Evolutionary conservation across 2,797 vertebrate genomes (phyloP).

Genomic region (Dallia pectoralis): DNA sequence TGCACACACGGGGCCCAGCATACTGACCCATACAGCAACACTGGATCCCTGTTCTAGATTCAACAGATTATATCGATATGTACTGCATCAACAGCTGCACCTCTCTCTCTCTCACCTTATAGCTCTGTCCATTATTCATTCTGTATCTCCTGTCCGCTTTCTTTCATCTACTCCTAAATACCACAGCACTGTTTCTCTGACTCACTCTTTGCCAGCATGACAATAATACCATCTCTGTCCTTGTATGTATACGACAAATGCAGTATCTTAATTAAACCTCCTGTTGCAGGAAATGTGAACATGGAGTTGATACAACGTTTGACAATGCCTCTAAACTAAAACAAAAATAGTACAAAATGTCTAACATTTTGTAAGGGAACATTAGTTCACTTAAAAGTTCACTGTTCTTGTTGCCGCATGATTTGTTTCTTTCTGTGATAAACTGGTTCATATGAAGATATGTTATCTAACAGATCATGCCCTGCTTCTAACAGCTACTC

Average conservation of each 20-base stretch:
- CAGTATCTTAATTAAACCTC: too few species aligned
- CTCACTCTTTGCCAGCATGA: background rate
- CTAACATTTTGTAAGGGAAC: too few species aligned
- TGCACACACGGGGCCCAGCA: too few species aligned
- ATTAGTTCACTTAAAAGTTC: too few species aligned
- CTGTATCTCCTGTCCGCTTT: slow-evolving; percentile 36
- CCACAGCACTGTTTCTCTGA: background rate
- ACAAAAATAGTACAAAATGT: too few species aligned
- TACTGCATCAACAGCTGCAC: background rate
- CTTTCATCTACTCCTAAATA: slow-evolving; percentile 43
- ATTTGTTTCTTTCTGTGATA: too few species aligned
- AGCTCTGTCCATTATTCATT: slow-evolving; percentile 1
- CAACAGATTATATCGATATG: background rate
- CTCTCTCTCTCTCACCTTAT: background rate
- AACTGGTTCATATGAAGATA: too few species aligned
- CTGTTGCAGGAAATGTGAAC: too few species aligned
- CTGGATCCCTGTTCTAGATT: background rate
- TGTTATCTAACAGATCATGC: slow-evolving; percentile 20
- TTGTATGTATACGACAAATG: background rate
- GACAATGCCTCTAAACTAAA: too few species aligned
- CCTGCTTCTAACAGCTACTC: slow-evolving; percentile 31
- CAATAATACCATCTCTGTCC: background rate
- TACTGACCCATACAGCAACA: too few species aligned
- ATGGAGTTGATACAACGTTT: too few species aligned
- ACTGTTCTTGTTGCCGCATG: too few species aligned